Evolutionary conservation across 2,797 vertebrate genomes (phyloP).

Genomic region (Microctenopoma stevenorrisi): DNA sequence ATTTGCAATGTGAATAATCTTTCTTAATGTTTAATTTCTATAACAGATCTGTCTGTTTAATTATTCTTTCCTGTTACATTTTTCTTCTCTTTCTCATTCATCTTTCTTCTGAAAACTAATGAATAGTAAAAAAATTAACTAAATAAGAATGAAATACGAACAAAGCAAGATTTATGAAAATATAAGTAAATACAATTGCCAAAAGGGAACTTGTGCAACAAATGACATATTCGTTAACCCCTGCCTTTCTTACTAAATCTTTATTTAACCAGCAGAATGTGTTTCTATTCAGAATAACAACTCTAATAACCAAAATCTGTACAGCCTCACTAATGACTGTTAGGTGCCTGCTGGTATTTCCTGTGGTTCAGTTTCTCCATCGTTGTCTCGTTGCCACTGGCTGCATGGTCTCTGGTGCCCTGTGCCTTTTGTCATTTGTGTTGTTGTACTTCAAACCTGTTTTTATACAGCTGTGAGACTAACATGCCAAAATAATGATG

Average conservation of each 20-base stretch:
- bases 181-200: neutral
- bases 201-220: conserved; percentile 6
- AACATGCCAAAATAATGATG: conserved; percentile 77
- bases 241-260: neutral
- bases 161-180: neutral
- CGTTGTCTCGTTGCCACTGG: conserved; percentile 47
- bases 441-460: conserved; percentile 61
- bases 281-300: conserved; percentile 10
- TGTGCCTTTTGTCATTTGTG: conserved; percentile 79
- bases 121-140: neutral
- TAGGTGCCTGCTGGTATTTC: conserved; percentile 5
- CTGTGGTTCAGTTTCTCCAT: conserved; percentile 23
- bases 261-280: conserved; percentile 29
- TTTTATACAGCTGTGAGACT: conserved; percentile 77
- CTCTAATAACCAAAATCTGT: conserved; percentile 20
- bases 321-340: conserved; percentile 28
- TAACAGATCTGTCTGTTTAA: neutral
- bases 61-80: neutral
- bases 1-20: neutral
- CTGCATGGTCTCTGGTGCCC: conserved; percentile 55
- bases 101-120: conserved; percentile 1
- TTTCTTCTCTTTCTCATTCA: neutral
- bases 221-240: neutral
- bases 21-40: conserved; percentile 1
- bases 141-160: neutral